Evolutionary conservation across 2,888 invertebrate genomes (phyloP), one percentile per base, ranked within the genome.

Genomic region (Junonia oenone): DNA sequence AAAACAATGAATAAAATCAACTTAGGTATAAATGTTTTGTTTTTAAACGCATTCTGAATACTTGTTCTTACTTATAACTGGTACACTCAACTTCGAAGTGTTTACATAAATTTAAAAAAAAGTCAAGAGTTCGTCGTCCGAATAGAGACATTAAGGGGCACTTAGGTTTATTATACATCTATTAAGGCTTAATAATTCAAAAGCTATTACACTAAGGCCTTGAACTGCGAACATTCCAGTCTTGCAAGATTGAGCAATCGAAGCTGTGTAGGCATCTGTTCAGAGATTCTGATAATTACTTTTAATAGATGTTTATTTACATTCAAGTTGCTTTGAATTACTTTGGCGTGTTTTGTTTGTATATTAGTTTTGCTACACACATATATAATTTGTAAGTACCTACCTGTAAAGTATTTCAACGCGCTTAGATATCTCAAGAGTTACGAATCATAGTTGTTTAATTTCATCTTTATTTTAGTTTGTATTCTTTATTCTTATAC

Each of bases 231-330:
- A 26, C 15, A 40, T 45, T 47, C 31, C 5, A 13, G 9, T 31
- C 15, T 2, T 38, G 31, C 17, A 26, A 33, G 35, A 47, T 55
- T 35, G 26, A 48, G 50, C 15, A 45, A 48, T 48, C 29, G 45
- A 54, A 48, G 48, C 49, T 48, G 40, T 43, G 40, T 37, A 49
- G 43, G 45, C 48, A 49, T 35, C 6, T 45, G 48, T 54, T 48
- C 40, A 22, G 40, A 33, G 31, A 45, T 38, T 45, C 22, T 26
- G 35, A 35, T 54, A 49, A 48, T 54, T 45, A 45, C 22, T 54
- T 22, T 54, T 49, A 33, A 49, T 33, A 43, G 22, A n/a, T 33
- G n/a, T 33, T 33, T n/a, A 3, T n/a, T 33, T 29, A n/a, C n/a
- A 33, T n/a, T 11, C 9, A 2, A 8, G 1, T 29, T 8, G 11